phyloP scores from a whole-genome alignment of 2,113 vertebrate species.

The Myiagra hebetior region DNA sequence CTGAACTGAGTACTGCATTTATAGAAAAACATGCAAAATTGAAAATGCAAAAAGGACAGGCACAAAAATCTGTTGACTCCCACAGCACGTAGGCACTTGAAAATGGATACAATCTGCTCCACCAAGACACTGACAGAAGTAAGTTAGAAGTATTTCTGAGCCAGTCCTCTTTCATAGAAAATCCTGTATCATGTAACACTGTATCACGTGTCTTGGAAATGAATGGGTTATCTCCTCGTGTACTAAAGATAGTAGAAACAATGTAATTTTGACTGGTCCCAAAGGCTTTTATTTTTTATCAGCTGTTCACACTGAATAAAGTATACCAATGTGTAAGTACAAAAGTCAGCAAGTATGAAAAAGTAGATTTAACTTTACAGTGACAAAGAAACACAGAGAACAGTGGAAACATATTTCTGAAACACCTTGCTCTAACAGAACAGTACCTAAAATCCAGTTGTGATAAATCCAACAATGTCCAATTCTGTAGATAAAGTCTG shows the following conservation, averaged over 20 bases:
- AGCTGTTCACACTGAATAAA: background rate
- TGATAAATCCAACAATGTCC: background rate
- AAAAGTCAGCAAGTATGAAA: background rate
- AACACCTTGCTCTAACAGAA: background rate
- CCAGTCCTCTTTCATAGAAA: background rate
- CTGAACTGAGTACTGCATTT: background rate
- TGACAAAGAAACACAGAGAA: background rate
- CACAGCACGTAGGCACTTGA: background rate
- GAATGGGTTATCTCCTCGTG: background rate
- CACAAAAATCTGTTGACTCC: background rate
- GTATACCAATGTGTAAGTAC: background rate
- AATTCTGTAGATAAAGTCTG: background rate
- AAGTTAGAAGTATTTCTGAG: background rate
- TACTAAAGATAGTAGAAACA: background rate
- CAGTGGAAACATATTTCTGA: background rate
- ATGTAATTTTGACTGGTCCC: background rate
- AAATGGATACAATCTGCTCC: background rate
- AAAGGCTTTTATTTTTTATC: background rate
- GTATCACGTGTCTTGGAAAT: background rate
- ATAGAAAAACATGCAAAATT: background rate
- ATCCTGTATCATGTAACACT: no score
- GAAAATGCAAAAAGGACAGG: background rate
- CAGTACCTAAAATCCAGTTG: background rate
- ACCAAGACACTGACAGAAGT: background rate
- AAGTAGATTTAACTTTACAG: background rate